These are phyloP conservation scores for Pomatorhinus ruficollis DNA, from an alignment of 2,113 vertebrate species.

Conservation along the genomic window DNA sequence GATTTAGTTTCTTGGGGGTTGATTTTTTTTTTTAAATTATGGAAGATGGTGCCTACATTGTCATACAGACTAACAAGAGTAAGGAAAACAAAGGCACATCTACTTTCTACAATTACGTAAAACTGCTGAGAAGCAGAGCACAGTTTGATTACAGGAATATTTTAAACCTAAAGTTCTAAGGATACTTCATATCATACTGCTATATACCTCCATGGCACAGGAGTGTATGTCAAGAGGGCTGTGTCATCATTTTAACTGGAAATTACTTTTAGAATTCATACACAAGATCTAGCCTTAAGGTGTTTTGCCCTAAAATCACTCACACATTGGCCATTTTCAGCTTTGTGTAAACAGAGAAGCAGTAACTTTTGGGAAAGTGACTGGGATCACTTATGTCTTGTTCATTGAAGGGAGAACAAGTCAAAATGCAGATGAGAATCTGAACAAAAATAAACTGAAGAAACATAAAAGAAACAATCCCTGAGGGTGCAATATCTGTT, in stretches of 20 bases:
- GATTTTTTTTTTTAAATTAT: neutral
- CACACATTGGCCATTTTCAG: neutral
- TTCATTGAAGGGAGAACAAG: neutral
- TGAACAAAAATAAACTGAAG: neutral
- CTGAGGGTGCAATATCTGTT: neutral
- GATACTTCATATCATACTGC: neutral
- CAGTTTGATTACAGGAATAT: neutral
- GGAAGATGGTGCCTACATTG: neutral
- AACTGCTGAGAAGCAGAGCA: neutral
- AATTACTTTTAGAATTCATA: neutral
- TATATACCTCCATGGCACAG: neutral
- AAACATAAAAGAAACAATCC: neutral
- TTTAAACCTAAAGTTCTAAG: neutral
- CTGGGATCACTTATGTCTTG: neutral
- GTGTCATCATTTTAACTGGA: neutral
- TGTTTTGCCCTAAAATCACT: neutral
- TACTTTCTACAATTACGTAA: neutral
- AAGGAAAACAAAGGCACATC: neutral
- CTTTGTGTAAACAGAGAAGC: neutral
- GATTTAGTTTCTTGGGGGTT: rapidly evolving
- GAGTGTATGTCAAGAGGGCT: neutral
- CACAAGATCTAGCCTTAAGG: neutral
- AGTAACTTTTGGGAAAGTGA: neutral
- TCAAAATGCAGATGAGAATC: neutral
- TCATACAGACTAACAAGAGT: neutral